Percentiles rank a stretch among this genome's conserved stretches.
phyloP scores from a whole-genome alignment of 2,888 invertebrate genomes.

The Harpalus rubripes region DNA sequence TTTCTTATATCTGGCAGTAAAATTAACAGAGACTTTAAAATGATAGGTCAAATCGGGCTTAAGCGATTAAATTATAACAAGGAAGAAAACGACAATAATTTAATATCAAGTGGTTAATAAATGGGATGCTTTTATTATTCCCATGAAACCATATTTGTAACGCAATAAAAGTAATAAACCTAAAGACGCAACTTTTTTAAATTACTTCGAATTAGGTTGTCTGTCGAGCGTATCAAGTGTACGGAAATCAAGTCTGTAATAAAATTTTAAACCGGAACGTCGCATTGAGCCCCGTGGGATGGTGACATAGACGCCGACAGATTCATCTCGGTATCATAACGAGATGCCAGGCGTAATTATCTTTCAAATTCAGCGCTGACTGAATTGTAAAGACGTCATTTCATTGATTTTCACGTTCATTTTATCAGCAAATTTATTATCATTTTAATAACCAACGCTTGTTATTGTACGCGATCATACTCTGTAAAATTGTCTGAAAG shows the following conservation, averaged over 20 bases:
- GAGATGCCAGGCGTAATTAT: slow-evolving; percentile 50
- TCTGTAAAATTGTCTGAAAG: background rate
- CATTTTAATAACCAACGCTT: slow-evolving; percentile 26
- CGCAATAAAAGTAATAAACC: slow-evolving; percentile 11
- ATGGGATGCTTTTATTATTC: background rate
- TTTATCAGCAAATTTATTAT: slow-evolving; percentile 39
- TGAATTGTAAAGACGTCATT: slow-evolving; percentile 47
- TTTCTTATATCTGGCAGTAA: too few species aligned
- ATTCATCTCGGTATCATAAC: slow-evolving; percentile 48
- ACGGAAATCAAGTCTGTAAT: slow-evolving; percentile 55
- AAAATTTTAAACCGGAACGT: slow-evolving; percentile 59
- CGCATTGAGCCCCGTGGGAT: slow-evolving; percentile 18
- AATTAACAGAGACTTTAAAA: too few species aligned
- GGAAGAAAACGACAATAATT: too few species aligned
- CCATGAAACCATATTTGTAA: background rate
- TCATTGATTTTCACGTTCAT: slow-evolving; percentile 45
- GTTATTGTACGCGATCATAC: background rate
- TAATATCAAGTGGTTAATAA: too few species aligned
- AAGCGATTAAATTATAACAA: too few species aligned
- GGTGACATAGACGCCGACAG: slow-evolving; percentile 10
- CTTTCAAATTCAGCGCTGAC: slow-evolving; percentile 45
- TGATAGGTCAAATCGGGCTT: too few species aligned
- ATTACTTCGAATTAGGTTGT: slow-evolving; percentile 32
- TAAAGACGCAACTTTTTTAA: slow-evolving; percentile 24
- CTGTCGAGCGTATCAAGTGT: slow-evolving; percentile 7